A percentile compares a stretch with the other conserved stretches of the same genome.
phyloP scores from a whole-genome alignment of 2,888 invertebrate species.

The Prenolepis imparis region DNA sequence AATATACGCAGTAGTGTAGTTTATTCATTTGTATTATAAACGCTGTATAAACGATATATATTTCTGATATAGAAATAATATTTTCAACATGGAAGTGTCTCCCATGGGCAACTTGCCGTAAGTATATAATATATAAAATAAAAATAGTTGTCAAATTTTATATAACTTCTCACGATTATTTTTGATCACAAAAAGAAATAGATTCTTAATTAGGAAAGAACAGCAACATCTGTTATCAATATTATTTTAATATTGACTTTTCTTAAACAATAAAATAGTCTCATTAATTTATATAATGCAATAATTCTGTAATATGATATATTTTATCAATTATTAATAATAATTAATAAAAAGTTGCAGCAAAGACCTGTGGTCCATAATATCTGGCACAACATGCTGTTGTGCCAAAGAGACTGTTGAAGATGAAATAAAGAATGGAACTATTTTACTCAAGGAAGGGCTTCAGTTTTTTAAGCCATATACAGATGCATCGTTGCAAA shows the following conservation, averaged over 20 bases:
- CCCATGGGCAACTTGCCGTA: slow-evolving; percentile 81
- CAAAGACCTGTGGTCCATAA: slow-evolving; percentile 84
- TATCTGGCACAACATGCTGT: slow-evolving; percentile 84
- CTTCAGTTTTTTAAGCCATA: slow-evolving; percentile 82
- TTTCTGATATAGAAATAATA: slow-evolving; percentile 15
- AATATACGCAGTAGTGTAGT: background rate
- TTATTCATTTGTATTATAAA: background rate
- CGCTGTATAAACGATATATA: background rate
- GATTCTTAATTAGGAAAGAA: slow-evolving; percentile 6
- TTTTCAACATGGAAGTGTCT: slow-evolving; percentile 76
- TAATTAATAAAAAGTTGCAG: slow-evolving; percentile 78
- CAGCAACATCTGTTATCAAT: background rate
- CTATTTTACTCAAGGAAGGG: slow-evolving; percentile 80
- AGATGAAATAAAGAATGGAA: slow-evolving; percentile 83
- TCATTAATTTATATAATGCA: slow-evolving; percentile 1
- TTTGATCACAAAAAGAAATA: background rate
- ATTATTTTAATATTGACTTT: background rate
- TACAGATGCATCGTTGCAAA: slow-evolving; percentile 80
- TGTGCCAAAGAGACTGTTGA: slow-evolving; percentile 84
- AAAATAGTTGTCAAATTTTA: background rate
- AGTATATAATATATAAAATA: slow-evolving; percentile 67
- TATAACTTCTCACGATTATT: background rate
- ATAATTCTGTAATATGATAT: slow-evolving; percentile 1
- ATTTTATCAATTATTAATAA: background rate
- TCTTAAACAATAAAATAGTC: background rate